These are phyloP conservation scores for Leptoclinus maculatus DNA, from an alignment of 2,797 vertebrate species.

Conservation along the genomic window DNA sequence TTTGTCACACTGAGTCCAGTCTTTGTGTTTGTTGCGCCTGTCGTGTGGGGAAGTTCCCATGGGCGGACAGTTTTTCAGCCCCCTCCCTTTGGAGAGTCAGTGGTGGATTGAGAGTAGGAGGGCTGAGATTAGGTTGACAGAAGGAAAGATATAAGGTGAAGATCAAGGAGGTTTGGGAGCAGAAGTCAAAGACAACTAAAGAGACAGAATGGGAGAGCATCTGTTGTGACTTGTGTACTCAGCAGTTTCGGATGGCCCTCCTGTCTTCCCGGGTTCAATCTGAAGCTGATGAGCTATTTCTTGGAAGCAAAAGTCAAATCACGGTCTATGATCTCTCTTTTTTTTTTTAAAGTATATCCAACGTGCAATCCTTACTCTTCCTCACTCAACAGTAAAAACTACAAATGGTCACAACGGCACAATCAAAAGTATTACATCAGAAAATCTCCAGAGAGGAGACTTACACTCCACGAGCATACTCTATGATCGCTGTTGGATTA, in stretches of 20 bases:
- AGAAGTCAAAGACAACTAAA: conserved; percentile 37
- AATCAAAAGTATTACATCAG: conserved; percentile 43
- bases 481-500: conserved; percentile 9
- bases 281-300: conserved; percentile 39
- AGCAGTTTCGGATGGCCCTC: conserved; percentile 44
- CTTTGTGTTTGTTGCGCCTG: conserved; percentile 39
- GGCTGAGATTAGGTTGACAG: conserved; percentile 36
- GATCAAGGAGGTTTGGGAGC: conserved; percentile 38
- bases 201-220: conserved; percentile 46
- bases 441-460: conserved; percentile 41
- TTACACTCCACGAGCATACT: neutral
- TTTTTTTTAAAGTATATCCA: neutral
- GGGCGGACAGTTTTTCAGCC: conserved; percentile 32
- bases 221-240: conserved; percentile 46
- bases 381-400: conserved; percentile 17
- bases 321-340: conserved; percentile 26
- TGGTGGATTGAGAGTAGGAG: conserved; percentile 18
- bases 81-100: conserved; percentile 11
- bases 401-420: conserved; percentile 19
- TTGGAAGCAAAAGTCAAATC: conserved; percentile 38
- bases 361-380: conserved; percentile 4
- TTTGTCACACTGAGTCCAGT: conserved; percentile 67
- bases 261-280: conserved; percentile 26
- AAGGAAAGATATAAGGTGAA: conserved; percentile 34
- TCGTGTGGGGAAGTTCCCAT: conserved; percentile 51